Percentiles rank a stretch among this genome's conserved stretches.
phyloP scores from a whole-genome alignment of 2,113 vertebrate species.

The Heterotis niloticus region DNA sequence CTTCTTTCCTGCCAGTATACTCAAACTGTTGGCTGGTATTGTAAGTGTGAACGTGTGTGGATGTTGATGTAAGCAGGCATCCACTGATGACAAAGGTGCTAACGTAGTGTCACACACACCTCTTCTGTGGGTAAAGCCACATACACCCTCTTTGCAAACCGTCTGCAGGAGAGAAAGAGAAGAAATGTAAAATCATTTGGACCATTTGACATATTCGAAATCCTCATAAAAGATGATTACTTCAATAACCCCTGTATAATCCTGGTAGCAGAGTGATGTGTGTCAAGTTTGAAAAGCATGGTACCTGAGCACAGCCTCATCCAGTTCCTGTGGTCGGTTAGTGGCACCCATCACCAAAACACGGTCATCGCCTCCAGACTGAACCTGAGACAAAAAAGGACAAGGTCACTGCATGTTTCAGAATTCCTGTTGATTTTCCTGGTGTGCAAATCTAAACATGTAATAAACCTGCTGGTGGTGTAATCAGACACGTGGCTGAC shows the following conservation, averaged over 20 bases:
- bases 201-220: not conserved
- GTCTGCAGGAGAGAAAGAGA: constrained; percentile 58
- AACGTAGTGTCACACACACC: constrained; percentile 62
- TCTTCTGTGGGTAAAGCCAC: constrained; percentile 87
- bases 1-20: too few species aligned
- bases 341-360: constrained; percentile 98
- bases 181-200: not conserved
- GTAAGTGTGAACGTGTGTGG: too few species aligned
- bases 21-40: too few species aligned
- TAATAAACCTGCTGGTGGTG: too few species aligned
- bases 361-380: constrained; percentile 84
- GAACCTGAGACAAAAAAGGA: constrained; percentile 65
- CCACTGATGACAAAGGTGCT: not conserved
- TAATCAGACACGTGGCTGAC: too few species aligned
- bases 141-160: constrained; percentile 91
- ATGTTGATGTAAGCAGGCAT: not conserved
- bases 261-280: too few species aligned
- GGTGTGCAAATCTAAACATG: too few species aligned
- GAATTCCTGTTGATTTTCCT: too few species aligned
- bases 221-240: not conserved
- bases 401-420: too few species aligned
- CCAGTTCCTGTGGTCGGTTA: constrained; percentile 94
- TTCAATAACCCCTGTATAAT: not conserved
- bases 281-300: too few species aligned
- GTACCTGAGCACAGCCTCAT: constrained; percentile 93